Evolutionary conservation across 2,797 vertebrate genomes (phyloP), one percentile per base, ranked within the genome.

Genomic region (Pantherophis alleghaniensis): DNA sequence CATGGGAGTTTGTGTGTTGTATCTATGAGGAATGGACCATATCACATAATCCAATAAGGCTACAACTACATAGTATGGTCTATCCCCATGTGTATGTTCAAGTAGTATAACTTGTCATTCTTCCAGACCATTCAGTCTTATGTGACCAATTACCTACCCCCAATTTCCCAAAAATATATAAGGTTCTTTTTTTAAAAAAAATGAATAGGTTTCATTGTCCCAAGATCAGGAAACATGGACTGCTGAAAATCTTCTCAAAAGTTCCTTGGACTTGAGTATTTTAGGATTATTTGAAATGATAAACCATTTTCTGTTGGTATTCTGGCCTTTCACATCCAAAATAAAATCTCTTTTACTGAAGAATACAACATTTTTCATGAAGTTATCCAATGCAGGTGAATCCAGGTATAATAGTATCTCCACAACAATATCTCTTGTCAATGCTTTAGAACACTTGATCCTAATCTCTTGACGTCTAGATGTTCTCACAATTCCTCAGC

Each of bases 271-370:
- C 61, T 92, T 89, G 55, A 57, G 59, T 69, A 56, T 93, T 66
- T 9, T 90, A 90, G 53, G 86, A 53, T 90, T 26, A 22, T 57
- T 90, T 87, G 51, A 93, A 90, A 92, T 57, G 57, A 87, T 57
- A 93, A 90, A 42, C 53, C 9, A 42, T 90, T 93, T 93, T 83
- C 83, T 56, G 32, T 87, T 60, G 56, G 53, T 57, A 83, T 32
- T 90, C 59, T 37, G 56, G 24, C 16, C 24, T 90, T 90, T 92
- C 83, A 87, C 66, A 26, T 91, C n/a, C 83, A 90, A 91, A 69
- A 74, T 69, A 86, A 90, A 90, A 86, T 86, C 69, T 61, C 26
- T 55, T 93, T 69, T 93, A 47, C 63, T 87, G 83, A 90, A 56
- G 61, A 91, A 87, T 57, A 13, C 69, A 55, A 13, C 69, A 55